Percentiles rank a stretch among this genome's conserved stretches.
Evolutionary conservation across 2,113 vertebrate species (phyloP).

Genomic region (Trachemys scripta): DNA sequence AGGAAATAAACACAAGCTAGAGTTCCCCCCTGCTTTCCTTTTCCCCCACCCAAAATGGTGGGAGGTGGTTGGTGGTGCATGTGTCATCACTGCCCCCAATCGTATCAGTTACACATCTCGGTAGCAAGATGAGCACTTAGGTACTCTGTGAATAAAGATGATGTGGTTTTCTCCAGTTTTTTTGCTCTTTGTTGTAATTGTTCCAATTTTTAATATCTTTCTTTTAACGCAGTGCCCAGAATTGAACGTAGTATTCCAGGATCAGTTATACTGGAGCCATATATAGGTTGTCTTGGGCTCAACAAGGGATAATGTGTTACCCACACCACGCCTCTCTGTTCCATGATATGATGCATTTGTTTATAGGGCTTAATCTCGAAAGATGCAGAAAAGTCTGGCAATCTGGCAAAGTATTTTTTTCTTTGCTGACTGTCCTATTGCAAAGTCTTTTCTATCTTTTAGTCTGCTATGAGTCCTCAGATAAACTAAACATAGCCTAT

Average conservation of each 20-base stretch:
- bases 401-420: not conserved
- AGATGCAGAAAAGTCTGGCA: not conserved
- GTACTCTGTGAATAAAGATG: no score
- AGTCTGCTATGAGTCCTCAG: not conserved
- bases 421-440: not conserved
- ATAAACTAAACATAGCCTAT: not conserved
- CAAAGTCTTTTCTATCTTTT: not conserved
- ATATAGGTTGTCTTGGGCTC: no score
- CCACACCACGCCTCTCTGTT: no score
- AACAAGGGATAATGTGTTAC: no score
- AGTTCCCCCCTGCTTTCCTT: not conserved
- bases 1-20: not conserved
- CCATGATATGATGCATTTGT: no score
- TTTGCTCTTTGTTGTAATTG: not conserved
- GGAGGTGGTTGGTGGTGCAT: not conserved
- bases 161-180: not conserved
- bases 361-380: not conserved
- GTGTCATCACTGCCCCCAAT: not conserved
- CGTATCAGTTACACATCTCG: not conserved
- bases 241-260: no score
- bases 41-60: not conserved
- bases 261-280: no score
- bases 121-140: not conserved
- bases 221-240: not conserved
- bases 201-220: not conserved